phyloP scores from a whole-genome alignment of 2,113 vertebrate species.

The Poeciliopsis retropinna region DNA sequence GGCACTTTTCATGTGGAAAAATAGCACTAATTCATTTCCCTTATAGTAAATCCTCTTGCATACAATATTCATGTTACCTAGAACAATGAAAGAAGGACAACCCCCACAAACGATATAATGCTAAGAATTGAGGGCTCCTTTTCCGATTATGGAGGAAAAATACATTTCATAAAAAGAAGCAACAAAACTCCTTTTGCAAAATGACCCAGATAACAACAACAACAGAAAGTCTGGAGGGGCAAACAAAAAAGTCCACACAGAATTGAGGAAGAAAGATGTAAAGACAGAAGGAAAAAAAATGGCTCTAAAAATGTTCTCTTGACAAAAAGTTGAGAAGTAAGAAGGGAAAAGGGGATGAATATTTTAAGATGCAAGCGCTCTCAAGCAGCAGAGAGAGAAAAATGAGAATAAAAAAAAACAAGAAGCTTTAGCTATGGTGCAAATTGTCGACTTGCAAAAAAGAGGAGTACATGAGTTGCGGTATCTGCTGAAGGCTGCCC shows the following conservation, averaged over 20 bases:
- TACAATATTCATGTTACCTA: constrained; percentile 74
- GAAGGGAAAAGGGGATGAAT: constrained; percentile 58
- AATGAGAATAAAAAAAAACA: constrained; percentile 57
- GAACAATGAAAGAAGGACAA: constrained; percentile 71
- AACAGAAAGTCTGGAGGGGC: constrained; percentile 61
- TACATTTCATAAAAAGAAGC: constrained; percentile 33
- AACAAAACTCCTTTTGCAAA: constrained; percentile 53
- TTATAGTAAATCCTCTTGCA: constrained; percentile 53
- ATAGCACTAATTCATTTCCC: constrained; percentile 65
- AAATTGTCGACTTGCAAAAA: constrained; percentile 72
- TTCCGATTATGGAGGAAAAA: constrained; percentile 30
- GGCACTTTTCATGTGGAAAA: constrained; percentile 72
- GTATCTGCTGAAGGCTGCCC: constrained; percentile 53
- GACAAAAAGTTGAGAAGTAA: constrained; percentile 70
- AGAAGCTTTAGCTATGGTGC: constrained; percentile 32
- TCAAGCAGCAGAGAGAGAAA: constrained; percentile 43
- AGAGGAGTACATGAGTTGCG: constrained; percentile 35
- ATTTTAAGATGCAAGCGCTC: constrained; percentile 67
- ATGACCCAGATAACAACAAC: constrained; percentile 73
- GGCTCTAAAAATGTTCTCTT: constrained; percentile 60
- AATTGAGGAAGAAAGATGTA: constrained; percentile 18
- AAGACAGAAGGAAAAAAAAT: constrained; percentile 3
- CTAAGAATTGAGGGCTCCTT: constrained; percentile 61
- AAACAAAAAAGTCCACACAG: constrained; percentile 57
- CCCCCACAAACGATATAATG: constrained; percentile 39